A percentile compares a stretch with the other conserved stretches of the same genome.
These are phyloP conservation scores for Acanthopagrus latus DNA, from an alignment of 2,797 vertebrate species.

Conservation along the genomic window DNA sequence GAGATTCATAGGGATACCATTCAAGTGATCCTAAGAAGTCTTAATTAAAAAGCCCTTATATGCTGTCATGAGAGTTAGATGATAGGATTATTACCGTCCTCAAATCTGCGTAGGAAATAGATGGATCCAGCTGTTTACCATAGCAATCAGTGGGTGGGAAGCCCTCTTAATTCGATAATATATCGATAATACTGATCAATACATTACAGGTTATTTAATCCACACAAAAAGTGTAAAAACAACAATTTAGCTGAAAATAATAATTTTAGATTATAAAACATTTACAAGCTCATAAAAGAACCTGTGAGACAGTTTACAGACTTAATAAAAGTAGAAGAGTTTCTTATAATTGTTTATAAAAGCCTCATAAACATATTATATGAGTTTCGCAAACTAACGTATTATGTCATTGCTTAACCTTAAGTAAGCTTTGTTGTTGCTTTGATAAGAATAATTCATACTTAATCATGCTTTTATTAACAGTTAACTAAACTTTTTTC, in stretches of 20 bases:
- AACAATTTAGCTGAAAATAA: background rate
- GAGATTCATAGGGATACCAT: constrained; percentile 2
- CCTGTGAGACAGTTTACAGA: too few relatives aligned
- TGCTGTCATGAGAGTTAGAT: background rate
- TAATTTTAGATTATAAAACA: too few relatives aligned
- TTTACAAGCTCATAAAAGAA: too few relatives aligned
- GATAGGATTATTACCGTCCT: background rate
- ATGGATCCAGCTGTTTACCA: background rate
- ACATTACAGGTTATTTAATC: background rate
- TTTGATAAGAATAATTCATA: too few relatives aligned
- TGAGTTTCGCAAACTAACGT: too few relatives aligned
- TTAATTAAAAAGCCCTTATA: constrained; percentile 15
- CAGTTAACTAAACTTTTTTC: too few relatives aligned
- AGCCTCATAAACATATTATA: too few relatives aligned
- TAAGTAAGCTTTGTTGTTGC: too few relatives aligned
- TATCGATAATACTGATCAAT: background rate
- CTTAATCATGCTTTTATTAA: too few relatives aligned
- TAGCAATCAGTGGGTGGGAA: background rate
- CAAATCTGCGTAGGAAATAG: constrained; percentile 2
- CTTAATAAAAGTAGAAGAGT: too few relatives aligned
- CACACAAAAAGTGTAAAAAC: background rate
- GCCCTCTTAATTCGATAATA: background rate
- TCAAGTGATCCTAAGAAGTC: background rate
- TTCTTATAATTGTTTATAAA: too few relatives aligned
- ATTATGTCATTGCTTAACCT: too few relatives aligned